phyloP scores from a whole-genome alignment of 2,888 invertebrate species.

The Dione vanillae region DNA sequence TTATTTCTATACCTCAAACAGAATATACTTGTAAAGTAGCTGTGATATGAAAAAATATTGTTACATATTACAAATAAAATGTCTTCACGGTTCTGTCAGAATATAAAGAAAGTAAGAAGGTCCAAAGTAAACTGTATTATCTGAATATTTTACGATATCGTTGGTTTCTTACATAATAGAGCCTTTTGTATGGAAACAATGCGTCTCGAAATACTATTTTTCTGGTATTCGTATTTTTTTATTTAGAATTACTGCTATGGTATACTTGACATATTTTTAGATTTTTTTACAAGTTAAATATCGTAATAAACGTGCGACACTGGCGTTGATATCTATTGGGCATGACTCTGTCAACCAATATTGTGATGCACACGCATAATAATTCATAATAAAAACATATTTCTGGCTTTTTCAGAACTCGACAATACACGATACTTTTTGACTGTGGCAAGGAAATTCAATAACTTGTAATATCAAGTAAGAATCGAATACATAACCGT shows the following conservation, averaged over 20 bases:
- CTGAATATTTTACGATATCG: constrained; percentile 32
- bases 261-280: not conserved
- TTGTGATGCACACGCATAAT: too few relatives aligned
- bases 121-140: constrained; percentile 27
- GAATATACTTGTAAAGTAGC: not conserved
- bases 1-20: too few relatives aligned
- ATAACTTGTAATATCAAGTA: too few relatives aligned
- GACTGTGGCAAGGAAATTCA: too few relatives aligned
- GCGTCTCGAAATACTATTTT: constrained; percentile 23
- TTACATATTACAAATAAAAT: not conserved
- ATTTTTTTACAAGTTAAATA: not conserved
- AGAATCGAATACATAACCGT: too few relatives aligned
- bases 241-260: constrained; percentile 9
- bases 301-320: not conserved
- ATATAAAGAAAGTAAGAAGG: constrained; percentile 13
- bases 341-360: too few relatives aligned
- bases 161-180: constrained; percentile 26
- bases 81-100: not conserved
- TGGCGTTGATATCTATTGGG: too few relatives aligned
- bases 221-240: not conserved
- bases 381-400: too few relatives aligned
- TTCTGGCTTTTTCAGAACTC: too few relatives aligned
- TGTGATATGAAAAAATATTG: not conserved
- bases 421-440: too few relatives aligned
- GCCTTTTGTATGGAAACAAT: constrained; percentile 29